Evolutionary conservation across 2,113 vertebrate genomes (phyloP), one percentile per base, ranked within the genome.

Genomic region (Cynoglossus semilaevis): DNA sequence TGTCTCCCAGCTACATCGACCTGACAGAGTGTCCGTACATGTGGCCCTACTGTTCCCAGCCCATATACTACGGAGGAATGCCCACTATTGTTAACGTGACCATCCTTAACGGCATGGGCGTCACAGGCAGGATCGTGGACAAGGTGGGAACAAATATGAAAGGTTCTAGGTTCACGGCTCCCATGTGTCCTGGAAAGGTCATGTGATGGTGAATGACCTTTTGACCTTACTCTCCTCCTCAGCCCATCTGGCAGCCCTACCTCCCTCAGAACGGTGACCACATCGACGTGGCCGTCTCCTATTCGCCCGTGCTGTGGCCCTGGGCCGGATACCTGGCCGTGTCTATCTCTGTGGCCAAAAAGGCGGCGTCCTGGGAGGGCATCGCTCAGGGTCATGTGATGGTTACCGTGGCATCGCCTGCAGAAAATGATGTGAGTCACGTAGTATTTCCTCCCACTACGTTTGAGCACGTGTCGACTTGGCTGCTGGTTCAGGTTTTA

Each of bases 11-110:
- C 89, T 99, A 99, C 84, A 92, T 99, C 29, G 97, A 99, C 77
- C 87, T 99, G 67, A 99, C 96, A 0, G 97, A 99, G 86, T 96
- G 94, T 79, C 96, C 97, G 0, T 99, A 99, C 88, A 99, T 99
- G 97, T 99, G 97, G 97, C 96, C 97, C 6, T 99, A 99, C 87
- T 99, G 97, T 86, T 99, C 97, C 46, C 96, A 99, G 87, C 96
- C 96, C 61, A 96, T 99, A 82, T 99, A 99, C 89, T 99, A 98
- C 0, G 97, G 96, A 68, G 96, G 96, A 40, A 98, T 99, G 96
- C 96, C 97, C 49, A 95, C 96, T 8, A 94, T 99, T 18, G 93
- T 99, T 66, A 99, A 99, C 46, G 92, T 99, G 60, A 99, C 97
- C 13, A 96, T 99, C 67, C 94, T 99, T 15, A 99, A 99, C 7